A percentile compares a stretch with the other conserved stretches of the same genome.
phyloP scores from a whole-genome alignment of 2,113 vertebrate genomes.

The Notechis scutatus region DNA sequence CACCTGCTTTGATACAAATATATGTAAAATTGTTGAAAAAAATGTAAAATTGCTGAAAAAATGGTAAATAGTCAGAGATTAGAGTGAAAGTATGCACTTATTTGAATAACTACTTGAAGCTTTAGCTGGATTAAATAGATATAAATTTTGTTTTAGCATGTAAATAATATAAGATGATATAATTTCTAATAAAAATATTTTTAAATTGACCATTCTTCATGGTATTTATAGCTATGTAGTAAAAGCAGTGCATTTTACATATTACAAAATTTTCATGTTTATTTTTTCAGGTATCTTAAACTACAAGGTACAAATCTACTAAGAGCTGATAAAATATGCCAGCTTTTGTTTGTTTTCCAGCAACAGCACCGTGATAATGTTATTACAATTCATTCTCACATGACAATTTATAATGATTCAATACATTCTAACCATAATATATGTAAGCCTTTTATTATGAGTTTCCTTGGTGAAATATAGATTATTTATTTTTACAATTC shows the following conservation, averaged over 20 bases:
- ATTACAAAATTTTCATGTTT: neutral
- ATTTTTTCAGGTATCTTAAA: neutral
- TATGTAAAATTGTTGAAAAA: neutral
- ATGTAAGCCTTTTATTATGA: neutral
- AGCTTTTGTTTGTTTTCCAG: neutral
- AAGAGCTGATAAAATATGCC: neutral
- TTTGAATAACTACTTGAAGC: neutral
- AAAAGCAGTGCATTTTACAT: neutral
- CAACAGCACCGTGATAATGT: neutral
- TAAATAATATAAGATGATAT: neutral
- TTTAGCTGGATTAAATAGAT: neutral
- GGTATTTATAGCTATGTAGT: neutral
- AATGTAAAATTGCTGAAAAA: neutral
- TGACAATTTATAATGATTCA: neutral
- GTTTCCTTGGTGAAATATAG: neutral
- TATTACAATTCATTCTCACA: neutral
- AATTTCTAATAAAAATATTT: neutral
- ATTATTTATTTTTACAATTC: neutral
- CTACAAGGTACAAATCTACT: neutral
- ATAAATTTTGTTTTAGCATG: neutral
- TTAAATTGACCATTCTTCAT: neutral
- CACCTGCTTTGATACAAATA: neutral
- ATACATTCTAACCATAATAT: neutral
- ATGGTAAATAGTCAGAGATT: neutral
- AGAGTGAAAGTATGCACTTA: neutral